Conservation (phyloP, 53 echinoderm and acorn worm genomes). For the Hippasteria phrygiana region DNA sequence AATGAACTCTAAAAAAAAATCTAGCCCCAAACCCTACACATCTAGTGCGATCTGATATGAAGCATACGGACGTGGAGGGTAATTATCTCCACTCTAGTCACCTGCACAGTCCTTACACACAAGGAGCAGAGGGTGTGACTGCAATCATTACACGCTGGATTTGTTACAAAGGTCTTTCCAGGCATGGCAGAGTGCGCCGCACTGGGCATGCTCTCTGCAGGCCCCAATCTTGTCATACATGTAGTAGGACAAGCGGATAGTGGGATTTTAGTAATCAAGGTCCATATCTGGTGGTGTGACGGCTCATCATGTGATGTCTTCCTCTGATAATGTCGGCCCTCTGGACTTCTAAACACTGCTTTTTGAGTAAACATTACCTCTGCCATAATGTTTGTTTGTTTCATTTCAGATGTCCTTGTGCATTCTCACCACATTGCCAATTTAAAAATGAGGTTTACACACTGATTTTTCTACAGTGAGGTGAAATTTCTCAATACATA, state of each 20-base stretch:
- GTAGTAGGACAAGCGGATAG: not conserved
- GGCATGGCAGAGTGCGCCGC: not conserved
- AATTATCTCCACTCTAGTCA: not conserved
- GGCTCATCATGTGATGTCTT: not conserved
- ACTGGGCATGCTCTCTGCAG: constrained; percentile 15
- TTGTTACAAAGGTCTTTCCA: constrained; percentile 10
- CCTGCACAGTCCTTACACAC: not conserved
- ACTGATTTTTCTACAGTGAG: not conserved
- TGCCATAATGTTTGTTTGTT: not conserved
- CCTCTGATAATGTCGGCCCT: not conserved
- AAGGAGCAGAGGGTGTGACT: not conserved
- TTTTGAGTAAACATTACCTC: not conserved
- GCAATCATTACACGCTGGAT: constrained; percentile 6
- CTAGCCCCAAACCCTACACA: too few species aligned
- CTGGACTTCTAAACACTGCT: not conserved
- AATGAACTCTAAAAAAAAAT: too few species aligned
- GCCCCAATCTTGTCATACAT: not conserved
- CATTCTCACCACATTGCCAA: not conserved
- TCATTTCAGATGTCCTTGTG: not conserved
- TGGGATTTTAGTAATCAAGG: not conserved
- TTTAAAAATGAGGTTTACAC: not conserved
- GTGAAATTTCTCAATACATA: not conserved
- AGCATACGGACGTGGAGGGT: not conserved
- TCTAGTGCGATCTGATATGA: too few species aligned
- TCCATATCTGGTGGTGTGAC: not conserved